phyloP scores from a whole-genome alignment of 2,113 vertebrate species.

The Mastomys coucha region DNA sequence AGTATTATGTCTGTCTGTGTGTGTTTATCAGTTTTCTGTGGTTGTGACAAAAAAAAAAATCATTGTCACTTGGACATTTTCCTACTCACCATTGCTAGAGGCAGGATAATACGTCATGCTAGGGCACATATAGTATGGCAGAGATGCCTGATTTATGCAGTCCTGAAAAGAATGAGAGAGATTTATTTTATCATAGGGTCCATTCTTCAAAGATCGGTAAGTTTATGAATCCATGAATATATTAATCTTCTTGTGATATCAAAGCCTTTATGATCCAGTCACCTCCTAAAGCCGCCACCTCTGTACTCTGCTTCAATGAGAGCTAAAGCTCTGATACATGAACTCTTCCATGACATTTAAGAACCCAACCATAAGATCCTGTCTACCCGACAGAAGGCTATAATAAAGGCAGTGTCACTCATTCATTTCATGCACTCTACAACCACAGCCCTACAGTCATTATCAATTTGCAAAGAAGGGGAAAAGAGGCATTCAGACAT shows the following conservation, averaged over 20 bases:
- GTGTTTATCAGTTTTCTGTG: neutral
- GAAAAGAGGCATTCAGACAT: neutral
- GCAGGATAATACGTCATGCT: neutral
- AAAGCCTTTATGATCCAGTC: neutral
- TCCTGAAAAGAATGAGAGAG: neutral
- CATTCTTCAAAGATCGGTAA: neutral
- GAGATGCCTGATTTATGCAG: neutral
- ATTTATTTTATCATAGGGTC: neutral
- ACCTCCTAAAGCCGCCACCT: neutral
- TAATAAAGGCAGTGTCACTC: neutral
- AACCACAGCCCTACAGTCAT: neutral
- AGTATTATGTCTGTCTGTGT: neutral
- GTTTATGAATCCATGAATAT: neutral
- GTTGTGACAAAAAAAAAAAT: neutral
- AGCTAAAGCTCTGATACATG: neutral
- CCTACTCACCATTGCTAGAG: neutral
- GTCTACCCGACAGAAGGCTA: neutral
- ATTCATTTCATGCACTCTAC: neutral
- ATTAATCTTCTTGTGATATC: neutral
- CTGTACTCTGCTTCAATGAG: neutral
- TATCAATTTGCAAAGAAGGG: constrained; percentile 26
- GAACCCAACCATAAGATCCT: neutral
- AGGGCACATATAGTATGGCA: neutral
- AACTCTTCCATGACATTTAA: neutral
- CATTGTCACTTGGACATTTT: neutral